Evolutionary conservation across 2,888 invertebrate species (phyloP).

Genomic region (Portevinia maculata): DNA sequence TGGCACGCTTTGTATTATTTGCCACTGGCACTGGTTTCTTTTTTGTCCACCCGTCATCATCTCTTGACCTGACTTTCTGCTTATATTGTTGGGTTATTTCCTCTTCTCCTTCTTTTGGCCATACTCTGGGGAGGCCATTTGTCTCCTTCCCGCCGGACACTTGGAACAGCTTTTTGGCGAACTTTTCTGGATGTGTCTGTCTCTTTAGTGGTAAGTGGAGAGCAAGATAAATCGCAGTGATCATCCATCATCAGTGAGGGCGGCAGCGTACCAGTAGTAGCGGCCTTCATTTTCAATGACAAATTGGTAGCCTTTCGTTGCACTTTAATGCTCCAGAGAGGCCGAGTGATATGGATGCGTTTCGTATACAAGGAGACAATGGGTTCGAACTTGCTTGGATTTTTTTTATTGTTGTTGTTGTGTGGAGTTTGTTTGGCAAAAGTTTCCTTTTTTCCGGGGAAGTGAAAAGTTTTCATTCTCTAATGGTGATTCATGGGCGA

Average conservation of each 20-base stretch:
- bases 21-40: slow-evolving; percentile 32
- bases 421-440: slow-evolving; percentile 18
- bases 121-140: slow-evolving; percentile 64
- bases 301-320: slow-evolving; percentile 73
- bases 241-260: slow-evolving; percentile 72
- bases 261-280: slow-evolving; percentile 43
- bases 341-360: slow-evolving; percentile 68
- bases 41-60: background rate
- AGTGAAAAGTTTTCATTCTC: slow-evolving; percentile 26
- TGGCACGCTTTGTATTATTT: slow-evolving; percentile 66
- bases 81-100: slow-evolving; percentile 59
- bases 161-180: slow-evolving; percentile 68
- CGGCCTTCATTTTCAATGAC: slow-evolving; percentile 72
- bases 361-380: slow-evolving; percentile 56
- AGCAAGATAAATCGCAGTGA: slow-evolving; percentile 72
- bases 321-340: slow-evolving; percentile 72
- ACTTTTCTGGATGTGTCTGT: slow-evolving; percentile 58
- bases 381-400: slow-evolving; percentile 22
- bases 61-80: slow-evolving; percentile 30
- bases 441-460: slow-evolving; percentile 18
- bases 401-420: background rate
- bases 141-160: slow-evolving; percentile 68
- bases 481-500: slow-evolving; percentile 54
- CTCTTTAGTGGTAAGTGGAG: slow-evolving; percentile 53
- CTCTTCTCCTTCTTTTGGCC: slow-evolving; percentile 9